A percentile compares a stretch with the other conserved stretches of the same genome.
These are phyloP conservation scores for Euspilapteryx auroguttella DNA, from an alignment of 2,888 invertebrate genomes.

Conservation along the genomic window DNA sequence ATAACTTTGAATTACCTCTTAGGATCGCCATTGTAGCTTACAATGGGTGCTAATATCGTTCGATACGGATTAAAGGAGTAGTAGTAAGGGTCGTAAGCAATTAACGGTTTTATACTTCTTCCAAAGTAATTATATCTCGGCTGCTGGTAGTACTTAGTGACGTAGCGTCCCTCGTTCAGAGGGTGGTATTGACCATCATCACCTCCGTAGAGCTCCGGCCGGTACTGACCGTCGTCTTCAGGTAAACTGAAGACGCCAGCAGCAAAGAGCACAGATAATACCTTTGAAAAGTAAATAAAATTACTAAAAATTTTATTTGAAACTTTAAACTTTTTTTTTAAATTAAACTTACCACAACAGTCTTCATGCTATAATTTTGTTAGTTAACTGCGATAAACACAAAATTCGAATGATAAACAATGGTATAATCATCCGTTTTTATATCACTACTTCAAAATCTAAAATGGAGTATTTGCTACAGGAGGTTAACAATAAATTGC, in stretches of 20 bases:
- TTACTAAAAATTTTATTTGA: slow-evolving; percentile 1
- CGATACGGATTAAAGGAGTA: slow-evolving; percentile 1
- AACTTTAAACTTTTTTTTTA: too few species aligned
- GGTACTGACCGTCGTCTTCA: slow-evolving; percentile 48
- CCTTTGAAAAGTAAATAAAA: slow-evolving; percentile 12
- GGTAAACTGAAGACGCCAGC: slow-evolving; percentile 19
- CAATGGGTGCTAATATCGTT: background rate
- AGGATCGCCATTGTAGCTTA: too few species aligned
- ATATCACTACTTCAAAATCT: slow-evolving; percentile 33
- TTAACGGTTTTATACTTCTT: too few species aligned
- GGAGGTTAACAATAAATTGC: slow-evolving; percentile 28
- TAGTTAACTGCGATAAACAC: slow-evolving; percentile 15
- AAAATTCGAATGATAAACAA: slow-evolving; percentile 32
- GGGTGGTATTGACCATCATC: slow-evolving; percentile 28
- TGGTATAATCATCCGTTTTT: slow-evolving; percentile 22
- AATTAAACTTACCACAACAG: slow-evolving; percentile 25
- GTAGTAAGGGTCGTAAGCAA: slow-evolving; percentile 1
- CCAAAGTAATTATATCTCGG: too few species aligned
- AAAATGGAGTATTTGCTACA: slow-evolving; percentile 47
- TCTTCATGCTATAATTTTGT: slow-evolving; percentile 34
- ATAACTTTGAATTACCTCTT: too few species aligned
- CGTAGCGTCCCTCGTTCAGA: slow-evolving; percentile 21
- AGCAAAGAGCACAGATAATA: slow-evolving; percentile 17
- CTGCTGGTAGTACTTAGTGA: slow-evolving; percentile 6
- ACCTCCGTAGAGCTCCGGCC: slow-evolving; percentile 24